Evolutionary conservation across 1,140 invertebrate species (phyloP).

Genomic region (Temnothorax longispinosus): DNA sequence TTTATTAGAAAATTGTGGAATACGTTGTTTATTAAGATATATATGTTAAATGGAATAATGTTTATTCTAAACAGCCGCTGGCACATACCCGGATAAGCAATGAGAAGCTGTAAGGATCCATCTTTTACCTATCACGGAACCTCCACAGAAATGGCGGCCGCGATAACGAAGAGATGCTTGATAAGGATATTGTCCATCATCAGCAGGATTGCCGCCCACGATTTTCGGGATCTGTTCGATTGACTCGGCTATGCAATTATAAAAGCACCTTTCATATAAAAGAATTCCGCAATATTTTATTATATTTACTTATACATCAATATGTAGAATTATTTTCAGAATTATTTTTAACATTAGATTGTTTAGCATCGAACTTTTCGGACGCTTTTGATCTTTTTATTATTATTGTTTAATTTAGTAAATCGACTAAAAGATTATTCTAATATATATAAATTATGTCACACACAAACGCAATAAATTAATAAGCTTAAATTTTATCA

Average conservation of each 20-base stretch:
- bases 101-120: slow-evolving; percentile 87
- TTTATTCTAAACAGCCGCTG: background rate
- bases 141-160: slow-evolving; percentile 84
- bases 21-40: too few species aligned
- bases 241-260: slow-evolving; percentile 4
- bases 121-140: slow-evolving; percentile 83
- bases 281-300: background rate
- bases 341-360: background rate
- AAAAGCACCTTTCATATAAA: slow-evolving; percentile 1
- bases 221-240: slow-evolving; percentile 71
- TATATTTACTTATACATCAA: background rate
- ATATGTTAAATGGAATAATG: background rate
- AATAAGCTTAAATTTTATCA: background rate
- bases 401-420: background rate
- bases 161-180: slow-evolving; percentile 80
- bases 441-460: background rate
- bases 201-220: slow-evolving; percentile 82
- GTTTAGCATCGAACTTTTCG: background rate
- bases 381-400: background rate
- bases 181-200: slow-evolving; percentile 81
- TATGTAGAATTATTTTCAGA: background rate
- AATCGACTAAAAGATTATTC: background rate
- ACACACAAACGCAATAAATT: background rate
- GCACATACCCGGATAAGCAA: slow-evolving; percentile 77
- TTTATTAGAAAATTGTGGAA: background rate